Evolutionary conservation across 2,113 vertebrate species (phyloP).

Genomic region (Periophthalmodon schlosseri): DNA sequence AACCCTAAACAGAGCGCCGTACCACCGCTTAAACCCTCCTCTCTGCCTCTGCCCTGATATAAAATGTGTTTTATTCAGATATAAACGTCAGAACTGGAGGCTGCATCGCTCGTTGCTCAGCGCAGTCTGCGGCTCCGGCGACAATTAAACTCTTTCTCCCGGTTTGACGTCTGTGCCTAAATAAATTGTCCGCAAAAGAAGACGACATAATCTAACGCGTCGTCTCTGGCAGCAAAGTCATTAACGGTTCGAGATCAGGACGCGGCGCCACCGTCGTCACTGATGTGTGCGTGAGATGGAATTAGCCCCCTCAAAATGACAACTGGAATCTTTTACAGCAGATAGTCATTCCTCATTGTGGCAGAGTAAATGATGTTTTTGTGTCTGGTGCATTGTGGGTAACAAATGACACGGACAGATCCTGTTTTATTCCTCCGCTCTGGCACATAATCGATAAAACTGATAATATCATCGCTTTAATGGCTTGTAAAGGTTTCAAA

Average conservation of each 20-base stretch:
- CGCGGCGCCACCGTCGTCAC: constrained; percentile 54
- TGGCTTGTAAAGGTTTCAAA: constrained; percentile 17
- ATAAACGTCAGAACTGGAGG: constrained; percentile 36
- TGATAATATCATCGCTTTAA: constrained; percentile 28
- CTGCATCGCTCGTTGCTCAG: constrained; percentile 31
- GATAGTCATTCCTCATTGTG: constrained; percentile 57
- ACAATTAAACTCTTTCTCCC: constrained; percentile 54
- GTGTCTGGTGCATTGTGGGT: constrained; percentile 33
- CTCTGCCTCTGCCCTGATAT: constrained; percentile 19
- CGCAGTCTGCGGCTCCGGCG: constrained; percentile 21
- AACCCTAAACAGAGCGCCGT: constrained; percentile 20
- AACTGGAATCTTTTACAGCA: constrained; percentile 60
- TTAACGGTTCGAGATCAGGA: constrained; percentile 64
- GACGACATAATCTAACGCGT: constrained; percentile 56
- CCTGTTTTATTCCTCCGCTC: constrained; percentile 35
- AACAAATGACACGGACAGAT: constrained; percentile 49
- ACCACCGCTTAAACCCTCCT: constrained; percentile 11
- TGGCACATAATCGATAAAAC: constrained; percentile 36
- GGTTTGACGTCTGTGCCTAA: constrained; percentile 38
- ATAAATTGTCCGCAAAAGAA: constrained; percentile 40
- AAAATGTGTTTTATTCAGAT: constrained; percentile 21
- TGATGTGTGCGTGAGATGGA: constrained; percentile 62
- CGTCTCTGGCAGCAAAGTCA: constrained; percentile 57
- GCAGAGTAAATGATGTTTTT: constrained; percentile 46
- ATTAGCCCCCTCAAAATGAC: constrained; percentile 61